Percentiles rank a stretch among this genome's conserved stretches.
Evolutionary conservation across 2,888 invertebrate genomes (phyloP).

Genomic region (Synergus itoensis): DNA sequence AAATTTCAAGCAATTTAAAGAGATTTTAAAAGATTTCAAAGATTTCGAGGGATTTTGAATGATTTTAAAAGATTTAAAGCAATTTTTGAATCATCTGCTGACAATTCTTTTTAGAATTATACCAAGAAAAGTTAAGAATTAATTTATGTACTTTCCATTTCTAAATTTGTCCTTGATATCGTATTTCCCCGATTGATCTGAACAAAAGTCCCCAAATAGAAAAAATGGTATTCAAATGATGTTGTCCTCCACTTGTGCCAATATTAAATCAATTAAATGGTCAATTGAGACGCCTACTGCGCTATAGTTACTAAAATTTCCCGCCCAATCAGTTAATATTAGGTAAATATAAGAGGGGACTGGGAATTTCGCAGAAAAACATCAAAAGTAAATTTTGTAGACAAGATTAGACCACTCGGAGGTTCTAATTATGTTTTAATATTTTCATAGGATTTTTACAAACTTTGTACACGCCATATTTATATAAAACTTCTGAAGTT

Average conservation of each 20-base stretch:
- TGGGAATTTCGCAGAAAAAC: background rate
- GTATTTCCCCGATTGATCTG: too few relatives aligned
- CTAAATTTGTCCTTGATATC: too few relatives aligned
- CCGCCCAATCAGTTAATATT: background rate
- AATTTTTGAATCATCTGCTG: background rate
- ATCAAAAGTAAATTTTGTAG: background rate
- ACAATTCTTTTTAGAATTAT: too few relatives aligned
- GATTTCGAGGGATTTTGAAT: background rate
- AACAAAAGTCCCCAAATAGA: background rate
- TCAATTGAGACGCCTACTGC: background rate
- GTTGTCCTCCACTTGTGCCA: background rate
- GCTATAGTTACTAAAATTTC: too few relatives aligned
- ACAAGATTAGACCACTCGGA: background rate
- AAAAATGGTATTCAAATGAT: background rate
- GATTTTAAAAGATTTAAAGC: background rate
- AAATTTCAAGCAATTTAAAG: too few relatives aligned
- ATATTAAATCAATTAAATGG: background rate
- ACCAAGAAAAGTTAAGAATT: too few relatives aligned
- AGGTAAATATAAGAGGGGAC: background rate
- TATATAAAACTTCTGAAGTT: too few relatives aligned
- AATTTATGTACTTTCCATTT: too few relatives aligned
- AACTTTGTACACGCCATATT: too few relatives aligned
- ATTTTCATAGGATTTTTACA: too few relatives aligned
- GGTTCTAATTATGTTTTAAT: background rate
- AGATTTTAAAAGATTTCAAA: background rate